Evolutionary conservation across 2,113 vertebrate genomes (phyloP).

Genomic region (Burhinus oedicnemus): DNA sequence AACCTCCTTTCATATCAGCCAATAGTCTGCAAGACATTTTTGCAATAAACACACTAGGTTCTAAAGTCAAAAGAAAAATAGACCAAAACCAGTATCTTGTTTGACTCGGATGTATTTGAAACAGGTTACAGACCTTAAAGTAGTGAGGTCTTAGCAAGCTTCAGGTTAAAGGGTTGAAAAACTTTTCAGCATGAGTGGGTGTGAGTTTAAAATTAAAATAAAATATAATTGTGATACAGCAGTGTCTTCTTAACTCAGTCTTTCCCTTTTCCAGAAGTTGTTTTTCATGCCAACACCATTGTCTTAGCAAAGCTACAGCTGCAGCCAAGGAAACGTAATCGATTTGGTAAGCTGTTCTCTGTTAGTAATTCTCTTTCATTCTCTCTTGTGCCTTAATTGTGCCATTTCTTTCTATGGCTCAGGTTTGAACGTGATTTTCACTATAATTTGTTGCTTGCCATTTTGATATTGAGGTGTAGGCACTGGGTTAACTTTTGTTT

Average conservation of each 20-base stretch:
- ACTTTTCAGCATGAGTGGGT: not conserved
- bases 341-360: not conserved
- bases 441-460: not conserved
- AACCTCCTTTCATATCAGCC: not conserved
- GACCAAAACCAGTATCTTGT: not conserved
- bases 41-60: not conserved
- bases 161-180: not conserved
- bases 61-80: not conserved
- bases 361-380: not conserved
- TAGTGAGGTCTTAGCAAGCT: not conserved
- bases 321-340: not conserved
- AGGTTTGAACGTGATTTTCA: not conserved
- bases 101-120: not conserved
- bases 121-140: not conserved
- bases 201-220: not conserved
- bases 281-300: not conserved
- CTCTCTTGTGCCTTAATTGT: not conserved
- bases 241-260: not conserved
- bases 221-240: not conserved
- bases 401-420: not conserved
- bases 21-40: not conserved
- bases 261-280: not conserved
- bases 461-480: not conserved
- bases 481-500: not conserved
- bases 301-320: not conserved